Base-by-base conservation (phyloP, 2,888 invertebrate species). In the Agrotis clavis region DNA sequence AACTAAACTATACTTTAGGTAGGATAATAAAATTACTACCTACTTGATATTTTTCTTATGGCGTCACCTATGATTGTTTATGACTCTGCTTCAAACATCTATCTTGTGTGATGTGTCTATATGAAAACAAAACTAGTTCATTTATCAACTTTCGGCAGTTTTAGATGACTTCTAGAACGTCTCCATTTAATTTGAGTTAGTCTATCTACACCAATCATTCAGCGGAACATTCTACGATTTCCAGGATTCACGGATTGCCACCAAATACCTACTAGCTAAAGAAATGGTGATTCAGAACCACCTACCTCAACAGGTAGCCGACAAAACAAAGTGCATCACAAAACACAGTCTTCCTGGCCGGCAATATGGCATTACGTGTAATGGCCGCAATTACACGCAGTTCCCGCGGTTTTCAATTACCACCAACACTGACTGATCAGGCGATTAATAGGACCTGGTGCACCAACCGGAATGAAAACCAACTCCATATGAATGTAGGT, bases 381-480 rank as follows among this genome's bases (percentile, higher is more conserved):
- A 85, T 86, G 65, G 60, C 54, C 51, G 53, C 74, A 75, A 80
- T 84, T 86, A 82, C 57, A 77, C 67, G 74, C 79, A 75, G 65
- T 67, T 60, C 84, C 78, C 75, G 70, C 56, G 56, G 80, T 70
- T 74, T 74, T 60, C 73, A 70, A 80, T 78, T 80, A 74, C 77
- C 64, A 82, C 74, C 69, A 64, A 71, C 74, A 74, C 71, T 73
- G 65, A 45, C 67, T 54, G 71, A 78, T 83, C 84, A 77, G 75
- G 78, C 78, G 78, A 83, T 77, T 77, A 85, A 83, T 85, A 62
- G 63, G 25, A 63, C 57, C 41, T 65, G 59, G 41, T 51, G 45
- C 19, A 30, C 2, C 19, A 11, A 5, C 13, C 56, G 48, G 0
- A 11, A 16, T 13, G 11, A 63, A 67, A 73, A 13, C 11, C 35